Conservation (phyloP, 2,797 vertebrate species). For the Enteromius argenteus region DNA sequence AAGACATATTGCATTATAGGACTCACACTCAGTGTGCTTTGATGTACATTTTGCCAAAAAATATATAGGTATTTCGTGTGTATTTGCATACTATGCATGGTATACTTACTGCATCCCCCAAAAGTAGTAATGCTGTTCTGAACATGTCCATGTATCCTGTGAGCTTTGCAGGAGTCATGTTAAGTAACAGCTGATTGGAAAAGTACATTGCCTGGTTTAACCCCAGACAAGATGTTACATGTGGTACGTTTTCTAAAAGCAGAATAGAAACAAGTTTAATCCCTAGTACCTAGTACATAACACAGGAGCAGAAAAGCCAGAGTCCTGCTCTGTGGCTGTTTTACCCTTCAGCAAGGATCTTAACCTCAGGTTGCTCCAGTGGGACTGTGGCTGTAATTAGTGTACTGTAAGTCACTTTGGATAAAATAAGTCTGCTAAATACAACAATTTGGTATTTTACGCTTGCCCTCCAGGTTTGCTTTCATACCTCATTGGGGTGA, state of each 20-base stretch:
- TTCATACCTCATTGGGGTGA: neutral
- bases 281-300: neutral
- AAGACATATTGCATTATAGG: neutral
- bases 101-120: neutral
- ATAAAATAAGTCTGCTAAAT: constrained; percentile 30
- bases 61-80: neutral
- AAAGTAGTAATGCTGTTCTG: neutral
- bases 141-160: neutral
- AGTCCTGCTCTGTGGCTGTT: constrained; percentile 34
- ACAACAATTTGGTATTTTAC: constrained; percentile 19
- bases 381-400: constrained; percentile 43
- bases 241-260: neutral
- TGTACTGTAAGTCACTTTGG: constrained; percentile 36
- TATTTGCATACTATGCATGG: neutral
- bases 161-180: neutral
- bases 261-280: constrained; percentile 21
- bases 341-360: constrained; percentile 30
- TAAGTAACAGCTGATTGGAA: neutral
- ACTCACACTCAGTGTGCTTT: neutral
- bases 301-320: constrained; percentile 23
- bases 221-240: neutral
- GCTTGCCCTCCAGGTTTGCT: constrained; percentile 10
- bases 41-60: neutral
- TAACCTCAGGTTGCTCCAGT: constrained; percentile 35
- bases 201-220: constrained; percentile 15